Conservation (phyloP, 2,797 vertebrate genomes). For the Amblyraja radiata region DNA sequence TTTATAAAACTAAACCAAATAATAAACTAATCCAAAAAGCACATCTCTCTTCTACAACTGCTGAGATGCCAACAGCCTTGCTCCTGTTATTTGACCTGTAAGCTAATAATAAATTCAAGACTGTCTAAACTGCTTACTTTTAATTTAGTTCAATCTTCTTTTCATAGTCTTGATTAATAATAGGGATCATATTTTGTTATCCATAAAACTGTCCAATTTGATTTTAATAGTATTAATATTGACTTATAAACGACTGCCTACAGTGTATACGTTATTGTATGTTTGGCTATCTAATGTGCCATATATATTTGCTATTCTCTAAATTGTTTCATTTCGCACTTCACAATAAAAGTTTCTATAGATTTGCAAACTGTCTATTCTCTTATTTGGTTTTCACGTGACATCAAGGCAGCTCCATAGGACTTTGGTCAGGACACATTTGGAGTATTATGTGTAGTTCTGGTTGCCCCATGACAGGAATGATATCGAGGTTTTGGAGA, state of each 20-base stretch:
- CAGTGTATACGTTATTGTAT: background rate
- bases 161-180: background rate
- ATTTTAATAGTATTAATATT: background rate
- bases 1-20: background rate
- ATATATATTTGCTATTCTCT: background rate
- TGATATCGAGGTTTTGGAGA: too few species aligned
- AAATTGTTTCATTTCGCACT: background rate
- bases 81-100: background rate
- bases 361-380: background rate
- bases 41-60: background rate
- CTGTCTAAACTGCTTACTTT: background rate
- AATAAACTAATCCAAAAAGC: background rate
- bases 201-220: background rate
- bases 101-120: background rate
- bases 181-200: background rate
- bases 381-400: background rate
- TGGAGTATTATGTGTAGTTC: too few species aligned
- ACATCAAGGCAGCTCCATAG: too few species aligned
- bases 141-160: background rate
- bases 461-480: too few species aligned
- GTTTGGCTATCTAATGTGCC: background rate
- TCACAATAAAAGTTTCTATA: slow-evolving; percentile 21
- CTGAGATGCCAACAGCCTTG: background rate
- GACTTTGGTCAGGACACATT: too few species aligned
- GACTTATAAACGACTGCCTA: background rate